Conservation (phyloP, 92 coral and sea anemone genomes). For the Virgularia gustaviana region DNA sequence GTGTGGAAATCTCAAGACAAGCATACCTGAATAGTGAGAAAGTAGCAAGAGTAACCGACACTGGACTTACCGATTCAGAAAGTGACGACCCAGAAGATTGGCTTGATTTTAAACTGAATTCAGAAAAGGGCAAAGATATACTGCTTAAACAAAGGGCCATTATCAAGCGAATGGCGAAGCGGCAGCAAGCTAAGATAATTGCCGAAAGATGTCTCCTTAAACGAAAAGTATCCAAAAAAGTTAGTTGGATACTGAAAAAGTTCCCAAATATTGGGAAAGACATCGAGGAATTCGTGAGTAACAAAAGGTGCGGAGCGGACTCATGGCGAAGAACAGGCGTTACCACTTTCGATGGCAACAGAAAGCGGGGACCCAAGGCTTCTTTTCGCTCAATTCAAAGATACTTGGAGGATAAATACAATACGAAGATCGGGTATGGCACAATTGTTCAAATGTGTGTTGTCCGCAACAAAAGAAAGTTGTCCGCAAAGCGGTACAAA, state of each 20-base stretch:
- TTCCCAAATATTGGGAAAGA: constrained; percentile 55
- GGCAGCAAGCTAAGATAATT: constrained; percentile 39
- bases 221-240: constrained; percentile 41
- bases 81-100: constrained; percentile 44
- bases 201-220: constrained; percentile 49
- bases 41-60: constrained; percentile 11
- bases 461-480: constrained; percentile 47
- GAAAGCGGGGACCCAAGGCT: constrained; percentile 53
- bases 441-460: constrained; percentile 53
- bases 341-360: constrained; percentile 52
- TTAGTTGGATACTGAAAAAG: constrained; percentile 44
- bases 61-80: constrained; percentile 43
- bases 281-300: constrained; percentile 54
- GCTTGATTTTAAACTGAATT: constrained; percentile 13
- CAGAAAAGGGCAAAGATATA: constrained; percentile 34
- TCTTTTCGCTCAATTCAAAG: constrained; percentile 54
- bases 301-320: constrained; percentile 50
- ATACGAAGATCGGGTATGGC: constrained; percentile 53
- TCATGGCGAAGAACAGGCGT: constrained; percentile 62
- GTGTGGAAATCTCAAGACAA: constrained; percentile 31
- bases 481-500: constrained; percentile 30
- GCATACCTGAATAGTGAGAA: constrained; percentile 40
- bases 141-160: constrained; percentile 17
- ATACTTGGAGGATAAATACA: constrained; percentile 48
- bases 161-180: constrained; percentile 16